Conservation (phyloP, 2,797 vertebrate species). For the Typhlichthys subterraneus region DNA sequence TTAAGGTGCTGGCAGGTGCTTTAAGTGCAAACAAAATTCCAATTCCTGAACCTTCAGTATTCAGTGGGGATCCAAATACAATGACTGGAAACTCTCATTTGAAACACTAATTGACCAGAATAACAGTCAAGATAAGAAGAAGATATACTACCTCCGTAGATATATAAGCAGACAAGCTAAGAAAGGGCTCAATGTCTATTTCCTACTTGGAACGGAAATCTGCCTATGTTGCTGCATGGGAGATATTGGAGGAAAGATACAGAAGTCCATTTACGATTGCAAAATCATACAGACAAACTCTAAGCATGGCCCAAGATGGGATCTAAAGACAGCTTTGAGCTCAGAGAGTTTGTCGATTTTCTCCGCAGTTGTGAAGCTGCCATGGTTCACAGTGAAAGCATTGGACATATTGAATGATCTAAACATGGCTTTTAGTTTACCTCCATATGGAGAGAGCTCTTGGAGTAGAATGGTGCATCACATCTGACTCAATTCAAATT, state of each 20-base stretch:
- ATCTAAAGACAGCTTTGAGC: slow-evolving; percentile 36
- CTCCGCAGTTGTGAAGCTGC: slow-evolving; percentile 38
- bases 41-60: slow-evolving; percentile 31
- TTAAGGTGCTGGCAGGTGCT: slow-evolving; percentile 20
- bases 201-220: too few species aligned
- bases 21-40: slow-evolving; percentile 23
- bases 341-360: slow-evolving; percentile 43
- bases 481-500: slow-evolving; percentile 42
- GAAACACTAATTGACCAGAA: slow-evolving; percentile 36
- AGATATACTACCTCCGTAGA: too few species aligned
- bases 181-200: too few species aligned
- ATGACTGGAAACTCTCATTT: slow-evolving; percentile 29
- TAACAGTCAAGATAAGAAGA: slow-evolving; percentile 2
- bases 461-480: slow-evolving; percentile 41
- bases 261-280: slow-evolving; percentile 37
- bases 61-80: slow-evolving; percentile 28
- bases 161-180: too few species aligned
- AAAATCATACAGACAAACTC: slow-evolving; percentile 41
- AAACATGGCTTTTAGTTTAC: slow-evolving; percentile 29
- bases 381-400: slow-evolving; percentile 33
- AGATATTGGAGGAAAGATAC: slow-evolving; percentile 32
- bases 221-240: background rate
- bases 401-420: slow-evolving; percentile 40
- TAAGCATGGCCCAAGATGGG: slow-evolving; percentile 37
- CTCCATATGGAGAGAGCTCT: slow-evolving; percentile 34